Percentiles rank a stretch among this genome's conserved stretches.
Evolutionary conservation across 1,140 invertebrate species (phyloP).

Genomic region (Parasteatoda tepidariorum): DNA sequence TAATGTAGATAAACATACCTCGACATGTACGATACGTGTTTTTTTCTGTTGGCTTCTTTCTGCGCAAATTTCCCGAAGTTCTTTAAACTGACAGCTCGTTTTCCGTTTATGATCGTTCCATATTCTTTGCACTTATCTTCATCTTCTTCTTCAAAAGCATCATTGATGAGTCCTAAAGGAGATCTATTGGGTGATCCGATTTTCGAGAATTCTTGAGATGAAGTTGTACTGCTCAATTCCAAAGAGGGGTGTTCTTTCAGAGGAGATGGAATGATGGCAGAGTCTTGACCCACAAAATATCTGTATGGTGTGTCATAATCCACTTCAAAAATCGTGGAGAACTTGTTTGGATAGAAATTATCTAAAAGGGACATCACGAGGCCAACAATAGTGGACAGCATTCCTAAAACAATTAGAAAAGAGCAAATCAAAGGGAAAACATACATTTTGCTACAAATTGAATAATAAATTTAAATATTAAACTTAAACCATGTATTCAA

Average conservation of each 20-base stretch:
- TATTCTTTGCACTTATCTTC: conserved; percentile 24
- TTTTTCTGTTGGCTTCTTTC: conserved; percentile 65
- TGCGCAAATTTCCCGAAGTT: conserved; percentile 63
- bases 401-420: conserved; percentile 72
- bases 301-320: conserved; percentile 91
- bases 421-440: not conserved
- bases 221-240: not conserved
- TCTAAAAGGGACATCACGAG: conserved; percentile 83
- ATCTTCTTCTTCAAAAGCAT: conserved; percentile 37
- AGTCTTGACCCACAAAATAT: conserved; percentile 64
- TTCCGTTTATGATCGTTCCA: conserved; percentile 62
- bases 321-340: conserved; percentile 91
- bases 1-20: conserved; percentile 40
- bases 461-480: too few species aligned
- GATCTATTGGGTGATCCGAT: conserved; percentile 1
- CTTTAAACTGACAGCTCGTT: conserved; percentile 61
- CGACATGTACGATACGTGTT: conserved; percentile 38
- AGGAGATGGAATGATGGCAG: conserved; percentile 4
- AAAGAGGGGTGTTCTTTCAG: conserved; percentile 3
- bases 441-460: too few species aligned
- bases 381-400: conserved; percentile 79
- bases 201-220: not conserved
- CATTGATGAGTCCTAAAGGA: conserved; percentile 29
- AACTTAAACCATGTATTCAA: too few species aligned
- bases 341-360: conserved; percentile 87